A percentile compares a stretch with the other conserved stretches of the same genome.
These are phyloP conservation scores for Torymus auratus DNA, from an alignment of 2,888 invertebrate genomes.

Conservation along the genomic window DNA sequence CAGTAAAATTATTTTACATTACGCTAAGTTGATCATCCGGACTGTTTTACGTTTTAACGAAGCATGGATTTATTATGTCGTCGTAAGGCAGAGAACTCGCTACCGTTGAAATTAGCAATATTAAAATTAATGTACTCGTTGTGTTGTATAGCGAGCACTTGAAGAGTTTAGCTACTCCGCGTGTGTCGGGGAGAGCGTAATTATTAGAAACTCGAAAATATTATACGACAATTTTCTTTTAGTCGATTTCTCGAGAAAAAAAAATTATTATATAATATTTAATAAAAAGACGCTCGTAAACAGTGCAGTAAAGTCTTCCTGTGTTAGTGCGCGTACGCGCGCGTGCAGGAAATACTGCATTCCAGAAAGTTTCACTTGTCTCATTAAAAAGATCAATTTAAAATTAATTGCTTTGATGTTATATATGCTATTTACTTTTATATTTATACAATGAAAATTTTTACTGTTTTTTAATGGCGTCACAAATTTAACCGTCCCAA, in stretches of 20 bases:
- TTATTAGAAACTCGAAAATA: constrained; percentile 30
- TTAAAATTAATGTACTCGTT: constrained; percentile 55
- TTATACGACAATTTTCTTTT: constrained; percentile 15
- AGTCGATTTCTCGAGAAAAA: constrained; percentile 8
- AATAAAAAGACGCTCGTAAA: constrained; percentile 9
- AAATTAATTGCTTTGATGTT: neutral
- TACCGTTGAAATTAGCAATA: constrained; percentile 51
- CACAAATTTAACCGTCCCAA: no score
- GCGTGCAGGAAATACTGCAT: constrained; percentile 10
- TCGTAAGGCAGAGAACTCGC: constrained; percentile 35
- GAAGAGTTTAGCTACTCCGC: constrained; percentile 26
- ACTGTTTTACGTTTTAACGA: constrained; percentile 46
- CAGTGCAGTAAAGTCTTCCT: neutral
- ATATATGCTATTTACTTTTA: no score
- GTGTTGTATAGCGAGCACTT: neutral
- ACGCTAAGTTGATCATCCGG: constrained; percentile 46
- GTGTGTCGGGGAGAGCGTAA: neutral
- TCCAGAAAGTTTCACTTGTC: constrained; percentile 1
- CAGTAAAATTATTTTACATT: constrained; percentile 54
- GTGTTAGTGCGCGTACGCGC: neutral
- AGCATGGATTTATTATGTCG: constrained; percentile 48
- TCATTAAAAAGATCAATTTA: constrained; percentile 16
- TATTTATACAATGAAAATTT: no score
- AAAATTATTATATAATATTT: constrained; percentile 27
- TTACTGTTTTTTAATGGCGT: no score